Evolutionary conservation across 1,140 invertebrate species (phyloP), one percentile per base, ranked within the genome.

Genomic region (Cotesia typhae): DNA sequence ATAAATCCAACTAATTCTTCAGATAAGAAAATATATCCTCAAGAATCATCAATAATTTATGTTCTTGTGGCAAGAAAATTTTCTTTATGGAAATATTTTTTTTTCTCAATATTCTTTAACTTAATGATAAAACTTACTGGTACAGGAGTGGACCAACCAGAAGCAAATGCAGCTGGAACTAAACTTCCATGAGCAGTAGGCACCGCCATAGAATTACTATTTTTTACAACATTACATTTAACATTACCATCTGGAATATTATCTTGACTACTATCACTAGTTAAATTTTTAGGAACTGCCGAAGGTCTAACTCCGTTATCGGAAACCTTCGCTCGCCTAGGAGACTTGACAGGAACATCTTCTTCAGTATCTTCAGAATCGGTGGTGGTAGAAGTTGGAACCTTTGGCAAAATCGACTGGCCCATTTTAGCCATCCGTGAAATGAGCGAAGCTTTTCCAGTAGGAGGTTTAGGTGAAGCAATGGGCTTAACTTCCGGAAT

Each of bases 401-500:
- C 55, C 73, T 83, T 84, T 28, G 83, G 82, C 52, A 85, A 74
- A 53, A 85, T 83, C 5, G 82, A 81, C 63, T 85, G 83, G 36
- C 83, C 83, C 80, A 85, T 80, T 80, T 84, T 85, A 37, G 84
- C 83, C 82, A 85, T 83, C 74, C 83, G 76, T 4, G 80, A 85
- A 57, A 85, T 68, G 20, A 85, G 78, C 0, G 81, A 75, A 35
- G 83, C 78, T 78, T 84, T 85, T 14, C 77, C 79, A 66, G 72
- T 77, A 5, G 75, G 37, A 28, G 66, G 37, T 71, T 79, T 82
- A 51, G 72, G 9, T 4, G 14, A n/a, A 3, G 73, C 12, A 20
- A 61, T 9, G 60, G 60, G 74, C 20, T 60, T 71, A 20, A 74
- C 66, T 38, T 76, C 74, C 2, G 53, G 67, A 64, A 72, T 9